Evolutionary conservation across 53 echinoderm and acorn worm species (phyloP).

Genomic region (Antedon mediterranea): DNA sequence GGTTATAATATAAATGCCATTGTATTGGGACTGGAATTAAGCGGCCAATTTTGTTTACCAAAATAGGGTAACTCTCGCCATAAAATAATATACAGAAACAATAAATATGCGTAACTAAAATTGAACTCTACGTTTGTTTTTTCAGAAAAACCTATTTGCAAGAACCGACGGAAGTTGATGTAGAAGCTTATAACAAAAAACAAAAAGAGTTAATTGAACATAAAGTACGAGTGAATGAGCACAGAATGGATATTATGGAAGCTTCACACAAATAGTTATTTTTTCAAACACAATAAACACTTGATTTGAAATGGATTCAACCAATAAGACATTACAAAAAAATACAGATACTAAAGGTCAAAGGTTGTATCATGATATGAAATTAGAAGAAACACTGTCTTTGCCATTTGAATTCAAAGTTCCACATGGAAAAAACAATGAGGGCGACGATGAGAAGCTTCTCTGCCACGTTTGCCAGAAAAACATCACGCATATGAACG

Average conservation of each 20-base stretch:
- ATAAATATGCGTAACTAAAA: not conserved
- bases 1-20: no score
- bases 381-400: not conserved
- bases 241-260: not conserved
- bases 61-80: no score
- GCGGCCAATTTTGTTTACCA: no score
- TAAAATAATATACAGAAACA: no score
- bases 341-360: not conserved
- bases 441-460: not conserved
- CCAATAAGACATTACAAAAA: not conserved
- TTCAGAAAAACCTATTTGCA: not conserved
- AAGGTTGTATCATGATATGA: not conserved
- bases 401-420: not conserved
- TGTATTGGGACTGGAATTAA: no score
- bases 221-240: not conserved
- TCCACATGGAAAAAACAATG: not conserved
- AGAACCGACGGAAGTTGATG: not conserved
- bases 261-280: not conserved
- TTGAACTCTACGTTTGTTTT: not conserved
- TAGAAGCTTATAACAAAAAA: not conserved
- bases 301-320: not conserved
- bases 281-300: not conserved
- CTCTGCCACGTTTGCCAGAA: not conserved
- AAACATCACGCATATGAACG: not conserved
- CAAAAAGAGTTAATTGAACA: not conserved